A percentile compares a stretch with the other conserved stretches of the same genome.
Evolutionary conservation across 2,113 vertebrate species (phyloP).

Genomic region (Amphiprion ocellaris): DNA sequence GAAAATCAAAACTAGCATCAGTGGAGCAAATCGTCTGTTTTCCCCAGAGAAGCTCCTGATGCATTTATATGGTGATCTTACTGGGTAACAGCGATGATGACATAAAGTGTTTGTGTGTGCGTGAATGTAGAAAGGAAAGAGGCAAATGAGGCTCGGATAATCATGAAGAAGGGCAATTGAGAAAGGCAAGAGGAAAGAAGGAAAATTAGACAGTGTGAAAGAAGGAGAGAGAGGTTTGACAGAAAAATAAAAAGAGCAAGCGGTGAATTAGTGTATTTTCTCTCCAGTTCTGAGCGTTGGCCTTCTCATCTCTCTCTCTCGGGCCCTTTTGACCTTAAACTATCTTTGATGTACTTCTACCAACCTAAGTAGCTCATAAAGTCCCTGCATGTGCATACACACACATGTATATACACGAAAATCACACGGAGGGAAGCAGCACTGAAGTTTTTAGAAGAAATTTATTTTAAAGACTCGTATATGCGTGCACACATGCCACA

Average conservation of each 20-base stretch:
- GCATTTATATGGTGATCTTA: conserved; percentile 31
- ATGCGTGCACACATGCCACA: conserved; percentile 22
- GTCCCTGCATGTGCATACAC: conserved; percentile 9
- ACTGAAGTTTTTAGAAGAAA: conserved; percentile 43
- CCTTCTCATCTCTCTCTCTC: conserved; percentile 44
- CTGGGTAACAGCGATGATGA: background rate
- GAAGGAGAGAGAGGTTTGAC: conserved; percentile 10
- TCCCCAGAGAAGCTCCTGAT: conserved; percentile 16
- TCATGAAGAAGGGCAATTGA: conserved; percentile 31
- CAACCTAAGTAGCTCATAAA: conserved; percentile 29
- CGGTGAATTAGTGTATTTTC: conserved; percentile 53
- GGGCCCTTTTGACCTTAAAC: conserved; percentile 68
- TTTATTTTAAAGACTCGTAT: conserved; percentile 36
- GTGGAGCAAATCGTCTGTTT: conserved; percentile 32
- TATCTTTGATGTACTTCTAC: conserved; percentile 55
- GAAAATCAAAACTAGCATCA: conserved; percentile 51
- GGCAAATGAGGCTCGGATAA: conserved; percentile 23
- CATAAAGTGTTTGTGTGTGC: background rate
- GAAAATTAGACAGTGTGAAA: conserved; percentile 42
- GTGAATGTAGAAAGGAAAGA: conserved; percentile 9
- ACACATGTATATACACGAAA: background rate
- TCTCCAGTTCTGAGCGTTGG: conserved; percentile 25
- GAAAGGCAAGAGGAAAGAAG: conserved; percentile 21
- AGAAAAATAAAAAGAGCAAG: conserved; percentile 43
- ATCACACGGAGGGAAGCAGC: conserved; percentile 13